Conservation (phyloP, 2,113 vertebrate species). For the Xenopus laevis region DNA sequence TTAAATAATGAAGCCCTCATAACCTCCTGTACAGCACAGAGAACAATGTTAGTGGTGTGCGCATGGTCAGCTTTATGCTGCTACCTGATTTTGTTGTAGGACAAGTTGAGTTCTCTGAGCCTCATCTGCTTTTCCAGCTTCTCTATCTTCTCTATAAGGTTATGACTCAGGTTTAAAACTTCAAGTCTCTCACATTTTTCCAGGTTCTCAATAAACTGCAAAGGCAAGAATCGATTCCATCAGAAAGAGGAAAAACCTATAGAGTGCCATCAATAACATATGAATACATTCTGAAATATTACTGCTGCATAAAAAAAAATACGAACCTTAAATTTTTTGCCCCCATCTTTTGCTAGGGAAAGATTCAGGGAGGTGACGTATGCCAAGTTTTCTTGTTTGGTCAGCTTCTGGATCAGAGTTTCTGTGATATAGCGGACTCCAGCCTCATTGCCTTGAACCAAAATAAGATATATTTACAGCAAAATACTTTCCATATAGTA, state of each 20-base stretch:
- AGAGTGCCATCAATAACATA: too few relatives aligned
- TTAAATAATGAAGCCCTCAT: too few relatives aligned
- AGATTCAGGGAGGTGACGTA: slow-evolving; percentile 70
- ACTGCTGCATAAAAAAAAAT: too few relatives aligned
- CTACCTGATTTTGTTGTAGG: slow-evolving; percentile 76
- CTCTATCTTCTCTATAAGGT: slow-evolving; percentile 78
- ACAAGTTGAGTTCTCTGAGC: slow-evolving; percentile 76
- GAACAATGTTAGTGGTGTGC: too few relatives aligned
- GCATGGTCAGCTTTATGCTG: background rate
- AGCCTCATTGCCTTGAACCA: slow-evolving; percentile 48
- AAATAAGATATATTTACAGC: slow-evolving; percentile 34
- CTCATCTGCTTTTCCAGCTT: slow-evolving; percentile 71
- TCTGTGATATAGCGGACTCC: slow-evolving; percentile 78
- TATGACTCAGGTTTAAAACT: slow-evolving; percentile 74
- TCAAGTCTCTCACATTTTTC: slow-evolving; percentile 75
- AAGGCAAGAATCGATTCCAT: slow-evolving; percentile 11
- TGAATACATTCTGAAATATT: too few relatives aligned
- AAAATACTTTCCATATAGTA: background rate
- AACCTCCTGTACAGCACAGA: too few relatives aligned
- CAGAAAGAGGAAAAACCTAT: slow-evolving; percentile 39
- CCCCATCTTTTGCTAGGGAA: slow-evolving; percentile 67
- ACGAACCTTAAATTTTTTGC: slow-evolving; percentile 73
- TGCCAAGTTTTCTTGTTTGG: slow-evolving; percentile 71
- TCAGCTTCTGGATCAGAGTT: slow-evolving; percentile 64
- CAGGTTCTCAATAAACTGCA: slow-evolving; percentile 82